Evolutionary conservation across 2,888 invertebrate genomes (phyloP), one percentile per base, ranked within the genome.

Genomic region (Coecobrya sp.): DNA sequence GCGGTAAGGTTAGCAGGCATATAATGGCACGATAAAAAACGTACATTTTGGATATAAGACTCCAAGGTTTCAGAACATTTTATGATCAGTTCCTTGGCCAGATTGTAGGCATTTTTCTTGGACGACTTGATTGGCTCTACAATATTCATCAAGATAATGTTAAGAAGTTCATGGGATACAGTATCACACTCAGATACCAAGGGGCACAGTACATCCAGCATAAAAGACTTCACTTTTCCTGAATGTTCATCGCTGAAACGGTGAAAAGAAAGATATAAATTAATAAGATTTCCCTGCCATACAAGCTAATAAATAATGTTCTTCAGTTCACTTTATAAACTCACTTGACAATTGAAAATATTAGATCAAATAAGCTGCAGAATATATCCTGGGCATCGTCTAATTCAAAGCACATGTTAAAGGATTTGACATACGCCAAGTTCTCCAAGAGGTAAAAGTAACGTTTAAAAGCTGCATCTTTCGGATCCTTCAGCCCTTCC

Each of bases 381-480:
- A 99, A 99, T 95, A 99, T 99, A 96, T 99, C 99, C 96, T 99
- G 99, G 95, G 98, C 99, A 96, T 99, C 99, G 96, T 99, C 99
- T 91, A 99, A 96, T 96, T 99, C 99, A 95, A 99, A 98, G 96
- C 99, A 99, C 98, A 99, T 99, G 96, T 99, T 99, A 96, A 99
- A 99, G 0, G 99, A 99, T 96, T 99, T 99, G 55, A 99, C 99
- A 96, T 99, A 99, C 0, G 99, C 99, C 95, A 99, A 96, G 96
- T 99, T 99, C 96, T 99, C 99, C 90, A 99, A 96, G 82, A 99
- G 96, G 96, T 99, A 99, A 96, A 99, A 99, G 96, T 99, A 99
- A 94, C 99, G 97, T 96, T 99, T 99, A 96, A 99, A 99, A 1
- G 99, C 98, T 3, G 99, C 98, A 96, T 99, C 98, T 96, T 99